Percentiles rank a stretch among this genome's conserved stretches.
These are phyloP conservation scores for Tetranychus cinnabarinus DNA, from an alignment of 1,140 invertebrate genomes.

Conservation along the genomic window DNA sequence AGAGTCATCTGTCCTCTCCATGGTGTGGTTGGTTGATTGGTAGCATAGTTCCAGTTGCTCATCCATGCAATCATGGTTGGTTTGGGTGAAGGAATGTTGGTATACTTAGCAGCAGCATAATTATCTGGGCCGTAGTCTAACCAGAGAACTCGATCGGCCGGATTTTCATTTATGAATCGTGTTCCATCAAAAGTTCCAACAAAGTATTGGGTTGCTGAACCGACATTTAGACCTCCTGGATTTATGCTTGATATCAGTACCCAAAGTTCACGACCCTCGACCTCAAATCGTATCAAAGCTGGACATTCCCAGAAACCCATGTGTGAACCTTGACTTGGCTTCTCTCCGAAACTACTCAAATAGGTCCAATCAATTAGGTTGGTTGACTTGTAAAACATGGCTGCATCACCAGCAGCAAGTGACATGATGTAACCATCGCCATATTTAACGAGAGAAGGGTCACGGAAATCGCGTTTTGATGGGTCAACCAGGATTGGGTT, in stretches of 20 bases:
- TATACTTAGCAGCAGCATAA: conserved; percentile 2
- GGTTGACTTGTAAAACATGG: conserved; percentile 3
- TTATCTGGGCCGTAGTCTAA: conserved; percentile 3
- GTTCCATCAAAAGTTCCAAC: conserved; percentile 3
- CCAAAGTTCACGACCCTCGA: neutral
- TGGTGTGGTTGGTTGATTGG: neutral
- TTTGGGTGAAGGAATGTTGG: neutral
- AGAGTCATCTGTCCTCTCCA: conserved; percentile 6
- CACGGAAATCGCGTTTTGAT: neutral
- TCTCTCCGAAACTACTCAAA: neutral
- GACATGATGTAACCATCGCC: neutral
- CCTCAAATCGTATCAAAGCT: neutral
- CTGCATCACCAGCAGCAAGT: conserved; percentile 2
- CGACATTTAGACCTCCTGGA: neutral
- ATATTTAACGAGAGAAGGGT: conserved; percentile 2
- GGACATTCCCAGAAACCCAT: conserved; percentile 5
- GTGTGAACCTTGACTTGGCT: neutral
- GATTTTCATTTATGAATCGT: neutral
- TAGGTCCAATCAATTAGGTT: neutral
- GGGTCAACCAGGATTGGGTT: conserved; percentile 3
- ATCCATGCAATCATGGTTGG: conserved; percentile 2
- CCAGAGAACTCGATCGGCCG: conserved; percentile 1
- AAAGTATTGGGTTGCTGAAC: conserved; percentile 5
- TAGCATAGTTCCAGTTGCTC: conserved; percentile 2
- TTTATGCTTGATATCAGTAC: neutral